Conservation (phyloP, 2,888 invertebrate genomes). For the Halictus ligatus region DNA sequence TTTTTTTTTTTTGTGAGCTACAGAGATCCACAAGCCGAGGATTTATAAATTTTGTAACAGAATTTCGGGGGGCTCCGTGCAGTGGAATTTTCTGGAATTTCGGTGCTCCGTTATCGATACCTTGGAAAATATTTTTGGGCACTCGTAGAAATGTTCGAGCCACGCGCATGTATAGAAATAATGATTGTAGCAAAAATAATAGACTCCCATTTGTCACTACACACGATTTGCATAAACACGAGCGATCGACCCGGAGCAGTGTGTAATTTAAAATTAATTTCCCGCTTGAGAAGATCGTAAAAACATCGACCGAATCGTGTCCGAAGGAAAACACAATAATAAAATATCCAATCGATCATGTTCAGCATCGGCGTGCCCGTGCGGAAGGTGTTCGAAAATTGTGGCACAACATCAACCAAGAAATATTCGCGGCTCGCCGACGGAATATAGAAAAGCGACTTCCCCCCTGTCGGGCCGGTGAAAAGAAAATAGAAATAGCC, state of each 20-base stretch:
- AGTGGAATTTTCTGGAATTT: too few species aligned
- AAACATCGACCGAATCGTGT: background rate
- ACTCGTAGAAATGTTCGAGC: background rate
- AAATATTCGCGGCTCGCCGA: background rate
- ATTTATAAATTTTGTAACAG: background rate
- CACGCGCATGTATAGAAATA: too few species aligned
- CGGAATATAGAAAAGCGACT: background rate
- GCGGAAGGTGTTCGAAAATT: background rate
- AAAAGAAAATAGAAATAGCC: slow-evolving; percentile 3
- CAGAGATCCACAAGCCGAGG: background rate
- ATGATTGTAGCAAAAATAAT: too few species aligned
- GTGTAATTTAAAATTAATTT: background rate
- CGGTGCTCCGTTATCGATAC: too few species aligned
- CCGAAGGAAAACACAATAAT: background rate
- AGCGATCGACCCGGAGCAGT: too few species aligned
- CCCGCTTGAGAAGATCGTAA: background rate
- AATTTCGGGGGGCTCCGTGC: too few species aligned
- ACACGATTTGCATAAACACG: background rate
- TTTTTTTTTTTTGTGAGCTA: background rate
- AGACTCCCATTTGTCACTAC: background rate
- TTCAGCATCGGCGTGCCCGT: background rate
- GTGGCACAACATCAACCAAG: background rate
- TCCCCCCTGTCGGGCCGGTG: background rate
- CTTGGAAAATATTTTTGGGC: background rate
- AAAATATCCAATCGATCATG: background rate